phyloP scores from a whole-genome alignment of 2,888 invertebrate genomes.

The Branchipolynoe longqiensis region DNA sequence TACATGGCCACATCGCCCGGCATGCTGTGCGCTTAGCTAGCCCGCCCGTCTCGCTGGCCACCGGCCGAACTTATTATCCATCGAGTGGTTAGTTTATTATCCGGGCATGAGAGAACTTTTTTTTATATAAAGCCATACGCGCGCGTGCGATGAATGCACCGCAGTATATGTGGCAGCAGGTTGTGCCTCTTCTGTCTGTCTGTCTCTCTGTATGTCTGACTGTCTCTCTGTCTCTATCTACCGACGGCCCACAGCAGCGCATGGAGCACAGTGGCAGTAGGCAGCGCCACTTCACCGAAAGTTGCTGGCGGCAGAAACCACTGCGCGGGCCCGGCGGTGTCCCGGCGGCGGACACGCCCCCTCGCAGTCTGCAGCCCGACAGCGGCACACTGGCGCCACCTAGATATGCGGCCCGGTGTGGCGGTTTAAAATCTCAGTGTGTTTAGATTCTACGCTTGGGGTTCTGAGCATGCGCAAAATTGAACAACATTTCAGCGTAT shows the following conservation, averaged over 20 bases:
- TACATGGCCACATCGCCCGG: neutral
- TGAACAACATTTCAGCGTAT: no score
- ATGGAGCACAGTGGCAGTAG: conserved; percentile 21
- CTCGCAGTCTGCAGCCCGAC: neutral
- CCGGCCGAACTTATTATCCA: no score
- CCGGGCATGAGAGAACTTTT: neutral
- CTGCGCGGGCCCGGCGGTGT: neutral
- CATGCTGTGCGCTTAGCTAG: neutral
- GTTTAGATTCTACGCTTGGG: no score
- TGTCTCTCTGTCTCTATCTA: no score
- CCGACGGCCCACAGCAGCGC: neutral
- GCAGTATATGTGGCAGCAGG: no score
- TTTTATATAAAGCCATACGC: neutral
- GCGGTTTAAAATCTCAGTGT: no score
- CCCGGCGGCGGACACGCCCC: neutral
- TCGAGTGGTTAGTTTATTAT: conserved; percentile 39
- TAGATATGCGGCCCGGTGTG: no score
- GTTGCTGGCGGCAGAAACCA: neutral
- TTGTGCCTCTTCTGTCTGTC: neutral
- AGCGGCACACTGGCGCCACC: neutral
- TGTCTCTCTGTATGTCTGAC: neutral
- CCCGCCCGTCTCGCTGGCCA: no score
- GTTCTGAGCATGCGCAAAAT: no score
- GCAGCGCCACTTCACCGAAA: neutral
- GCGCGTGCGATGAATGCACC: neutral